These are phyloP conservation scores for Loxodonta africana DNA, from an alignment of 2,113 vertebrate genomes.

Conservation along the genomic window DNA sequence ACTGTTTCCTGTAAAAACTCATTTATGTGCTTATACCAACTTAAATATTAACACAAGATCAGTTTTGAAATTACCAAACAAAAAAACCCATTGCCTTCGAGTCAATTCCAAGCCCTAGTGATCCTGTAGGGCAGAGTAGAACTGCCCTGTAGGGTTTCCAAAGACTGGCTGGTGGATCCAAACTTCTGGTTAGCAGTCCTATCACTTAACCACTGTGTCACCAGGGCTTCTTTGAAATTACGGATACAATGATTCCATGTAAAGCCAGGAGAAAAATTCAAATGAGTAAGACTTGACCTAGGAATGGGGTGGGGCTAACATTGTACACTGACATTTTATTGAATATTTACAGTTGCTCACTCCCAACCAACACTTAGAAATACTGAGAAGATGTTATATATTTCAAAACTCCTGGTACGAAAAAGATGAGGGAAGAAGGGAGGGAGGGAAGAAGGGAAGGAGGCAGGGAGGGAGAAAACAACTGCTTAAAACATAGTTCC, in stretches of 20 bases:
- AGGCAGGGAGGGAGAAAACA: not conserved
- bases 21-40: not conserved
- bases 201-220: too few relatives aligned
- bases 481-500: not conserved
- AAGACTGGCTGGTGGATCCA: too few relatives aligned
- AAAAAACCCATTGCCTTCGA: too few relatives aligned
- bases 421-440: not conserved
- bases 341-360: not conserved
- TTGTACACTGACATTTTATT: not conserved
- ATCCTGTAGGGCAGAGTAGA: too few relatives aligned
- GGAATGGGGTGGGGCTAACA: not conserved
- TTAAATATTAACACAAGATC: not conserved
- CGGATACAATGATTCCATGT: not conserved
- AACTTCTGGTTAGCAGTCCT: too few relatives aligned
- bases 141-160: too few relatives aligned
- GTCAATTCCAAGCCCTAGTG: too few relatives aligned
- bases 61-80: not conserved
- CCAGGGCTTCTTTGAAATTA: not conserved
- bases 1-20: not conserved
- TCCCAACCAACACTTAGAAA: not conserved
- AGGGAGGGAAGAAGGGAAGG: rapidly evolving
- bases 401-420: not conserved
- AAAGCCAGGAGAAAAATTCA: not conserved
- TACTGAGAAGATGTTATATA: not conserved
- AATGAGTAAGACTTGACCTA: not conserved